Conservation (phyloP, 2,113 vertebrate species). For the Sylvietta virens region DNA sequence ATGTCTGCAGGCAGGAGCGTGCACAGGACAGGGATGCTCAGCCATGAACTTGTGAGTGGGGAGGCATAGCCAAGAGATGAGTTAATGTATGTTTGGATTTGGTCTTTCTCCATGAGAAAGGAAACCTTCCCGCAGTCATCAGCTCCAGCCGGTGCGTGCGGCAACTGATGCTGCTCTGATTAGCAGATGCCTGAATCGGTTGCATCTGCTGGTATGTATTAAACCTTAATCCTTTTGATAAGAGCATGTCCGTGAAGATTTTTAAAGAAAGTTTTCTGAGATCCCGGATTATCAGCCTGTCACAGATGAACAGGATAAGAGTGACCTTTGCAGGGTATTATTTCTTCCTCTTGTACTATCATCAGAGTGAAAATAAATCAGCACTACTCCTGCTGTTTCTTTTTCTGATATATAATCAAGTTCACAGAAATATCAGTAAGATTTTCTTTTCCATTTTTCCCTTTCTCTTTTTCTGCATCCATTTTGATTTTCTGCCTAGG, state of each 20-base stretch:
- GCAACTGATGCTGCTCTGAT: neutral
- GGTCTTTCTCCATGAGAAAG: neutral
- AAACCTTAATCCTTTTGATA: slow-evolving; percentile 54
- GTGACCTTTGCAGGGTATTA: slow-evolving; percentile 48
- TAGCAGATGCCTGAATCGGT: slow-evolving; percentile 30
- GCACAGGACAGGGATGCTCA: neutral
- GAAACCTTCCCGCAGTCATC: neutral
- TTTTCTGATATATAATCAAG: neutral
- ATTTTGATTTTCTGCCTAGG: slow-evolving; percentile 33
- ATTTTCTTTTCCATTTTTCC: neutral
- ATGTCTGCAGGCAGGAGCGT: fast-evolving
- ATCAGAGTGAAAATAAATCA: slow-evolving; percentile 34
- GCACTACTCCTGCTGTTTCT: neutral
- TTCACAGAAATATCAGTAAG: neutral
- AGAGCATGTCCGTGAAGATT: slow-evolving; percentile 41
- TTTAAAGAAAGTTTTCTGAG: slow-evolving; percentile 39
- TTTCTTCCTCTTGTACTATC: slow-evolving; percentile 24
- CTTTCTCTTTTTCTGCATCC: neutral
- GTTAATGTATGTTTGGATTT: neutral
- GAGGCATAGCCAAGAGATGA: neutral
- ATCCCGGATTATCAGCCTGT: slow-evolving; percentile 41
- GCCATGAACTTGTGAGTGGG: neutral
- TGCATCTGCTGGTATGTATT: slow-evolving; percentile 60
- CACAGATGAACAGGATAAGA: slow-evolving; percentile 48
- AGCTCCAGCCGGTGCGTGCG: neutral